A percentile compares a stretch with the other conserved stretches of the same genome.
Evolutionary conservation across 2,888 invertebrate genomes (phyloP).

Genomic region (Glyphotaelius pellucidus): DNA sequence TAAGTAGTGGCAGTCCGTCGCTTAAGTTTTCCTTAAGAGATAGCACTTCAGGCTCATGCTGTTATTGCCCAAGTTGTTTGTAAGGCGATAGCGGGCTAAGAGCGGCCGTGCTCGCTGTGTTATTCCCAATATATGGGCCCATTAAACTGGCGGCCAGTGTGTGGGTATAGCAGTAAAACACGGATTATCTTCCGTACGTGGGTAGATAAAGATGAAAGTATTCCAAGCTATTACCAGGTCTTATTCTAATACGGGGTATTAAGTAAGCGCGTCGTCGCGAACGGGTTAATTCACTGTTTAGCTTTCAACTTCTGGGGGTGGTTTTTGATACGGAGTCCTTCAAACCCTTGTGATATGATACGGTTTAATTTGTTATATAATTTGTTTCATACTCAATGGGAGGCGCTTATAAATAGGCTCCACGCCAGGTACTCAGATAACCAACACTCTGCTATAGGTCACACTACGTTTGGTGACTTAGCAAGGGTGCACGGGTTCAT

Average conservation of each 20-base stretch:
- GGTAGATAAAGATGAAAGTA: constrained; percentile 63
- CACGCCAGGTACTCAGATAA: too few relatives aligned
- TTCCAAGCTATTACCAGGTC: constrained; percentile 61
- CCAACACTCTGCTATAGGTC: too few relatives aligned
- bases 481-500: too few relatives aligned
- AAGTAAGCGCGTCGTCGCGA: constrained; percentile 57
- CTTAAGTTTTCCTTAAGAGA: constrained; percentile 25
- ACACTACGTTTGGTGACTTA: too few relatives aligned
- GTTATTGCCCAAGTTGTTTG: constrained; percentile 28
- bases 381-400: too few relatives aligned
- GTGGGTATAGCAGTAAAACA: constrained; percentile 58
- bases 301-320: constrained; percentile 56
- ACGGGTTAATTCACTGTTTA: constrained; percentile 66
- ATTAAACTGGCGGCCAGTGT: constrained; percentile 49
- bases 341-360: background rate
- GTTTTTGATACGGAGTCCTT: background rate
- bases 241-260: constrained; percentile 63
- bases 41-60: background rate
- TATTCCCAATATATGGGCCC: constrained; percentile 46
- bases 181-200: constrained; percentile 63
- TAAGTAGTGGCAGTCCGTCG: background rate
- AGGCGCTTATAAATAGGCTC: too few relatives aligned
- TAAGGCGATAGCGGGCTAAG: constrained; percentile 34
- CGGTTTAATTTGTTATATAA: too few relatives aligned
- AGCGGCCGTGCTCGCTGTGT: constrained; percentile 29